Evolutionary conservation across 1,140 invertebrate genomes (phyloP).

Genomic region (Drosophila sulfurigaster): DNA sequence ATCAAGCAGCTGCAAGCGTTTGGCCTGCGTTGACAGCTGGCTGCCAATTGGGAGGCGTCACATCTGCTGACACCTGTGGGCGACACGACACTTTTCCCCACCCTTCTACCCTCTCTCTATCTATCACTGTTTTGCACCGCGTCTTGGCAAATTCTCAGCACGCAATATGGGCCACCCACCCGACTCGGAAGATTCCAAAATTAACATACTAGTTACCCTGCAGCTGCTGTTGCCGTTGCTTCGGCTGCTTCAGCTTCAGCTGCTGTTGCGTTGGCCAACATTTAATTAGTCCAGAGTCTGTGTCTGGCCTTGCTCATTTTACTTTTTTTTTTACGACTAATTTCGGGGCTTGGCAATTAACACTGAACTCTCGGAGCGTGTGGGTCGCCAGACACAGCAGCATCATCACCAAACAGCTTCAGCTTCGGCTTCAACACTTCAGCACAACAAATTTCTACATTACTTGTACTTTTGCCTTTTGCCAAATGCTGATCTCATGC

Average conservation of each 20-base stretch:
- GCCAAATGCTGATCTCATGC: constrained; percentile 30
- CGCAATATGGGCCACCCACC: constrained; percentile 11
- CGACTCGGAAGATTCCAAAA: constrained; percentile 26
- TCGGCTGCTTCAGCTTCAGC: neutral
- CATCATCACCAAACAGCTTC: constrained; percentile 27
- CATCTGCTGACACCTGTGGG: constrained; percentile 66
- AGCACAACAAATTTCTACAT: constrained; percentile 22
- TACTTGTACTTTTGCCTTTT: constrained; percentile 18
- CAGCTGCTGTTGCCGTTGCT: constrained; percentile 21
- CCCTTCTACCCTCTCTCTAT: neutral
- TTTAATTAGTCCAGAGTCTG: constrained; percentile 71
- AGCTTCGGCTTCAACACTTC: constrained; percentile 23
- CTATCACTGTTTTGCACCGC: neutral
- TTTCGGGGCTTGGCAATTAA: constrained; percentile 76
- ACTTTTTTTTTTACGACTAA: constrained; percentile 37
- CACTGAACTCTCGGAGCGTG: constrained; percentile 68
- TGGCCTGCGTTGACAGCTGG: constrained; percentile 62
- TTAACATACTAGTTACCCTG: constrained; percentile 47
- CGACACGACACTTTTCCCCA: constrained; percentile 44
- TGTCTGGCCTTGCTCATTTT: constrained; percentile 66
- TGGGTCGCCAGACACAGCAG: constrained; percentile 49
- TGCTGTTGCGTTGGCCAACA: constrained; percentile 64
- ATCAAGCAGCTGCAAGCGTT: constrained; percentile 60
- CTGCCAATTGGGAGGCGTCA: constrained; percentile 54
- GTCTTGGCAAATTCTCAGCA: constrained; percentile 43